A percentile compares a stretch with the other conserved stretches of the same genome.
Evolutionary conservation across 2,888 invertebrate genomes (phyloP).

Genomic region (Deilephila porcellus): DNA sequence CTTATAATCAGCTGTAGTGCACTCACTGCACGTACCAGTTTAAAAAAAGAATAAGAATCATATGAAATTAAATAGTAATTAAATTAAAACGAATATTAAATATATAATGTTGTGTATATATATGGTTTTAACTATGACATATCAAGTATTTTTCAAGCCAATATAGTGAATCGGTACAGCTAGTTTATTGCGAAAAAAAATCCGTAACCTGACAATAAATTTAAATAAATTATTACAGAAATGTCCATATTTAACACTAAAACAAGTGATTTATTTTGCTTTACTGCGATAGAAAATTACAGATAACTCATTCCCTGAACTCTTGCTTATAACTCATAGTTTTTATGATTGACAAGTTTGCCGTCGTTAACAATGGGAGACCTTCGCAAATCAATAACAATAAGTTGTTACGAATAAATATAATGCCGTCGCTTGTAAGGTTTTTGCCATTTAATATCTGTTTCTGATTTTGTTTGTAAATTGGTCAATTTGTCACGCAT

Average conservation of each 20-base stretch:
- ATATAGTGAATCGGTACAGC: too few relatives aligned
- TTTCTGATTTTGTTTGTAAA: neutral
- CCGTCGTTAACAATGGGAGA: conserved; percentile 2
- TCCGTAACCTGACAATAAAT: neutral
- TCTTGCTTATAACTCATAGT: conserved; percentile 9
- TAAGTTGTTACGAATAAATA: neutral
- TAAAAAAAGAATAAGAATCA: too few relatives aligned
- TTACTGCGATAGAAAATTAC: neutral
- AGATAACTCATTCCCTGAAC: neutral
- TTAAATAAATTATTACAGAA: too few relatives aligned
- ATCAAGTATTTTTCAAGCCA: too few relatives aligned
- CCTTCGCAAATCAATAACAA: conserved; percentile 11
- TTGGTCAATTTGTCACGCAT: neutral
- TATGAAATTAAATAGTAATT: too few relatives aligned
- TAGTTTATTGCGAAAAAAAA: too few relatives aligned
- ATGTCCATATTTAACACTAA: neutral
- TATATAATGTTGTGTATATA: too few relatives aligned
- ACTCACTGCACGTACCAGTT: too few relatives aligned
- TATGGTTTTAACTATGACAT: too few relatives aligned
- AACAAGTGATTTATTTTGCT: neutral
- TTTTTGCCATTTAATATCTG: neutral
- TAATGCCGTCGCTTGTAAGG: neutral
- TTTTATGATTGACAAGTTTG: conserved; percentile 6
- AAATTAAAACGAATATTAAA: too few relatives aligned
- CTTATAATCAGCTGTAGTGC: too few relatives aligned